Evolutionary conservation across 2,888 invertebrate genomes (phyloP).

Genomic region (Halictus ligatus): DNA sequence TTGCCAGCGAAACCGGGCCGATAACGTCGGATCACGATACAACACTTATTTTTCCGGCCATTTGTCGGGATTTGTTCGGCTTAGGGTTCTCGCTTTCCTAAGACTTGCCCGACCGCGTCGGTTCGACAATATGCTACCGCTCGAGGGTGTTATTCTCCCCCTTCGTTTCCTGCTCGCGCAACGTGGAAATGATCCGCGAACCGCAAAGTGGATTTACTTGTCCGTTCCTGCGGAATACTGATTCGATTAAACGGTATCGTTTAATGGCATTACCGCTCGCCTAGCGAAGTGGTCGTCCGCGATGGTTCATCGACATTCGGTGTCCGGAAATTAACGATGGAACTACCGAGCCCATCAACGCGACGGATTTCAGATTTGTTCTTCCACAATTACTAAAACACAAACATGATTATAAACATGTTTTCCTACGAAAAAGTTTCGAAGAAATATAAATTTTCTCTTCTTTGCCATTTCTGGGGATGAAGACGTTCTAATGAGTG

Average conservation of each 20-base stretch:
- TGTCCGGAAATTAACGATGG: background rate
- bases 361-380: too few species aligned
- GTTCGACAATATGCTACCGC: conserved; percentile 61
- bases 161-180: conserved; percentile 1
- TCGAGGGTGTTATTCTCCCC: conserved; percentile 8
- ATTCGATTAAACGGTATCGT: conserved; percentile 30
- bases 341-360: background rate
- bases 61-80: conserved; percentile 76
- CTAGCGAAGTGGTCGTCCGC: background rate
- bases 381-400: too few species aligned
- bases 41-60: conserved; percentile 80
- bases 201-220: conserved; percentile 56
- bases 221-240: conserved; percentile 5
- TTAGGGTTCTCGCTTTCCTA: conserved; percentile 18
- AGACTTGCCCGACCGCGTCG: conserved; percentile 44
- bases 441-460: background rate
- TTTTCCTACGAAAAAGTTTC: too few species aligned
- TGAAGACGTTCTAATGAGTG: background rate
- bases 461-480: background rate
- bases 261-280: conserved; percentile 19
- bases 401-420: too few species aligned
- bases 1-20: conserved; percentile 54
- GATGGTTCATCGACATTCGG: background rate
- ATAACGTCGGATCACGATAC: conserved; percentile 77
- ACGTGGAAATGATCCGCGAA: conserved; percentile 25